phyloP scores from a whole-genome alignment of 2,888 invertebrate genomes.

The Melieria omissa region DNA sequence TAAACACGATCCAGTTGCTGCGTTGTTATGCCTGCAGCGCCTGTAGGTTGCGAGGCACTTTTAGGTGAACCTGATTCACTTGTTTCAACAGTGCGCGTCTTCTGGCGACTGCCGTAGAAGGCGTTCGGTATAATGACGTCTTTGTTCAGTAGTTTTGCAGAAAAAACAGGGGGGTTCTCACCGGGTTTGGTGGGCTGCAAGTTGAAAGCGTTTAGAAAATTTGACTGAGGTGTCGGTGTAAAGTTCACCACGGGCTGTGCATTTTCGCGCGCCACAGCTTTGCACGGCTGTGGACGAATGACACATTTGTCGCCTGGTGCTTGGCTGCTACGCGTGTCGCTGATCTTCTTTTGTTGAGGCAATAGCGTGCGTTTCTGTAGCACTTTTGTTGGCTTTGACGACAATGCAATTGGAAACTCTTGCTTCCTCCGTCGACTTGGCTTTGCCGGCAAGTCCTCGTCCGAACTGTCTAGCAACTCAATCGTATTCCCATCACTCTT shows the following conservation, averaged over 20 bases:
- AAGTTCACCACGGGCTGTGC: neutral
- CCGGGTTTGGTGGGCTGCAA: conserved; percentile 45
- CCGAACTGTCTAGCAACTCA: conserved; percentile 48
- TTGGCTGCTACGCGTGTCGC: neutral
- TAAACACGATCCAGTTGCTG: conserved; percentile 34
- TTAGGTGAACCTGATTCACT: neutral
- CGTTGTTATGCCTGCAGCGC: neutral
- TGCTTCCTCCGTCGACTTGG: neutral
- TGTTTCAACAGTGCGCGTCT: neutral
- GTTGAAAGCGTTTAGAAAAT: conserved; percentile 53
- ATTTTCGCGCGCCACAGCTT: neutral
- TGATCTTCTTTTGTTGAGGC: conserved; percentile 1
- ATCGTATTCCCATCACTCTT: conserved; percentile 43
- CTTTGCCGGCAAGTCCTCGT: conserved; percentile 40
- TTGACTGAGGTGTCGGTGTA: conserved; percentile 49
- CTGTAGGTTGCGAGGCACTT: neutral
- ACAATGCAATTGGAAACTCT: conserved; percentile 37
- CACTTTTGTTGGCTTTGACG: conserved; percentile 35
- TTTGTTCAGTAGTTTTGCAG: conserved; percentile 50
- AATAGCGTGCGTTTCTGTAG: conserved; percentile 23
- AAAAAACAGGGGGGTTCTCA: conserved; percentile 48
- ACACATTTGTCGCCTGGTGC: conserved; percentile 1
- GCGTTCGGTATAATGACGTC: conserved; percentile 54
- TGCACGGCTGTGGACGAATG: neutral
- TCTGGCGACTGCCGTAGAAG: conserved; percentile 51